Conservation (phyloP, 2,113 vertebrate species). For the Nycticebus coucang region DNA sequence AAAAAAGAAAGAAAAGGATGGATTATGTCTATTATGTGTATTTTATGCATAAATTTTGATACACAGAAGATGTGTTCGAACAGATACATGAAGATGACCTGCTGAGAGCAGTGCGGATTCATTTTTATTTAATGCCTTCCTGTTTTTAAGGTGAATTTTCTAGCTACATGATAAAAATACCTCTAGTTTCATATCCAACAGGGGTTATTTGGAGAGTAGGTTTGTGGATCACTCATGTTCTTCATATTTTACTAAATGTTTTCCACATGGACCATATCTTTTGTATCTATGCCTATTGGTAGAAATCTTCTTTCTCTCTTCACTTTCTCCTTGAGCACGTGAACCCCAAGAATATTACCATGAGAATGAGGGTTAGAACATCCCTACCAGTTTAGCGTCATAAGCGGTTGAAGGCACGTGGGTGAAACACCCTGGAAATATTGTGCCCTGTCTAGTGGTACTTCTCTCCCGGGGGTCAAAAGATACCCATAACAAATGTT, state of each 20-base stretch:
- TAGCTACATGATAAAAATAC: slow-evolving; percentile 41
- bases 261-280: not conserved
- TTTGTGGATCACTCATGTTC: not conserved
- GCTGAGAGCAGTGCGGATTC: not conserved
- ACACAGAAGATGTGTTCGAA: not conserved
- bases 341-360: not conserved
- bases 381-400: not conserved
- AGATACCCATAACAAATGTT: not conserved
- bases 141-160: slow-evolving; percentile 53
- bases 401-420: not conserved
- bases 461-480: not conserved
- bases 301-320: not conserved
- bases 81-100: not conserved
- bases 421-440: not conserved
- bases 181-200: slow-evolving; percentile 21
- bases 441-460: not conserved
- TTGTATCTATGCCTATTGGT: not conserved
- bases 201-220: not conserved
- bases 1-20: not conserved
- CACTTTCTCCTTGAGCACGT: not conserved
- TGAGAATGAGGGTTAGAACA: not conserved
- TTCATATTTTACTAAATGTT: slow-evolving; percentile 42
- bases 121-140: slow-evolving; percentile 40
- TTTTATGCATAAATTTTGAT: not conserved
- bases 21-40: not conserved